Percentiles rank a stretch among this genome's conserved stretches.
These are phyloP conservation scores for Myrmecophaga tridactyla DNA, from an alignment of 2,113 vertebrate genomes.

Conservation along the genomic window DNA sequence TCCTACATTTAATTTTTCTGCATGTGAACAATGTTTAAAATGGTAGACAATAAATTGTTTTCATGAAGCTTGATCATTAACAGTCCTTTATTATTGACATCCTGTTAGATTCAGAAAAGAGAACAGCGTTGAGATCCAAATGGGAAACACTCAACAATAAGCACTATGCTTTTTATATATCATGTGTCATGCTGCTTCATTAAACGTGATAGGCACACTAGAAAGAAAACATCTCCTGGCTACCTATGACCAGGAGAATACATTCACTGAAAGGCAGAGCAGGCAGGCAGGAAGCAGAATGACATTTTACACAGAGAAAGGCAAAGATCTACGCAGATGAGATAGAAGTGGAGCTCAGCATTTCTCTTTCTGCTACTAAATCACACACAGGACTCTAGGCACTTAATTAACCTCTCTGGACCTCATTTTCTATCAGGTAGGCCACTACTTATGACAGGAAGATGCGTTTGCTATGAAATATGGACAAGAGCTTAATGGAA, in stretches of 20 bases:
- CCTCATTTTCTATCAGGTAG: slow-evolving; percentile 53
- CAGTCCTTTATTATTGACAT: not conserved
- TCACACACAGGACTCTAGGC: slow-evolving; percentile 24
- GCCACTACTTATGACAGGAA: slow-evolving; percentile 18
- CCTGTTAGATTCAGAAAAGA: not conserved
- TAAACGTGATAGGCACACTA: not conserved
- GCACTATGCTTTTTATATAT: not conserved
- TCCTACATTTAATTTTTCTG: not conserved
- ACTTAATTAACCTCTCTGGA: slow-evolving; percentile 60
- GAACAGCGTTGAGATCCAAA: not conserved
- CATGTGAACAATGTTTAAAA: not conserved
- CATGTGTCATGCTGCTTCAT: not conserved
- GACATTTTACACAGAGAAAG: not conserved
- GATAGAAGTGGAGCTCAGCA: not conserved
- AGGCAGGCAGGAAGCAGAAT: not conserved
- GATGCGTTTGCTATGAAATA: slow-evolving; percentile 32
- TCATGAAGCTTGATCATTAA: not conserved
- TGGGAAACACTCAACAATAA: slow-evolving; percentile 14
- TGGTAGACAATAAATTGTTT: not conserved
- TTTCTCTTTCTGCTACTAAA: slow-evolving; percentile 9
- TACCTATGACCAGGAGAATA: not conserved
- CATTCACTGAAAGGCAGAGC: not conserved
- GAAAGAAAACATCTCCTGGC: not conserved
- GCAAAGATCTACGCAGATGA: not conserved
- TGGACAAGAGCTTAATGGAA: slow-evolving; percentile 43